Evolutionary conservation across 2,888 invertebrate species (phyloP), one percentile per base, ranked within the genome.

Genomic region (Notodonta ziczac): DNA sequence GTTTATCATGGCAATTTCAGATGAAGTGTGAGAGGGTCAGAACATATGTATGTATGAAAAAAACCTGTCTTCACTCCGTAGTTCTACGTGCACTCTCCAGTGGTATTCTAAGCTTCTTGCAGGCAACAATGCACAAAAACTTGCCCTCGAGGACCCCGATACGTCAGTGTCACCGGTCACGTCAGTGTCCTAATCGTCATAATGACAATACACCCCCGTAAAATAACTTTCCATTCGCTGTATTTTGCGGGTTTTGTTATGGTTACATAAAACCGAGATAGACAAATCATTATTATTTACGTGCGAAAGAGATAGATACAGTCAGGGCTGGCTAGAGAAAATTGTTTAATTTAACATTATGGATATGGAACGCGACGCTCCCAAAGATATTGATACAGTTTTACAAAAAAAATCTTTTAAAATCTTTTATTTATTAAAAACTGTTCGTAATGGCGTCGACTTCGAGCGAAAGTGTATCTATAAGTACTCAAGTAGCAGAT

Each of bases 391-490:
- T 75, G 65, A 72, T 70, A 59, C 61, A 44, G 62, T 71, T 67
- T 62, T 56, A 64, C 63, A 67, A 57, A 64, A 66, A 73, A 54
- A 70, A 67, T 44, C 56, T 62, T 65, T 63, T 59, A 61, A 24
- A 69, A 63, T 63, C 67, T 60, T 52, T 61, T 54, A 71, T 61
- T 62, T 6, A 35, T 35, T 58, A 74, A 63, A 65, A 65, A 67
- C 59, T 44, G 56, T 39, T 69, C 50, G 64, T 62, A 60, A 93
- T 93, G 93, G 91, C 93, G 59, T 91, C 92, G 35, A 88, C 91
- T 56, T 92, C 93, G 2, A 87, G 87, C 72, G 88, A 88, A 61
- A 76, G 62, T 69, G 73, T 77, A 24, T 66, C 83, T 24, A 62
- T 72, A 24, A 74, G 69, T 60, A 69, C 74, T 24, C 77, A 74